Base-by-base conservation (phyloP, 2,113 vertebrate genomes). In the Prunella himalayana region DNA sequence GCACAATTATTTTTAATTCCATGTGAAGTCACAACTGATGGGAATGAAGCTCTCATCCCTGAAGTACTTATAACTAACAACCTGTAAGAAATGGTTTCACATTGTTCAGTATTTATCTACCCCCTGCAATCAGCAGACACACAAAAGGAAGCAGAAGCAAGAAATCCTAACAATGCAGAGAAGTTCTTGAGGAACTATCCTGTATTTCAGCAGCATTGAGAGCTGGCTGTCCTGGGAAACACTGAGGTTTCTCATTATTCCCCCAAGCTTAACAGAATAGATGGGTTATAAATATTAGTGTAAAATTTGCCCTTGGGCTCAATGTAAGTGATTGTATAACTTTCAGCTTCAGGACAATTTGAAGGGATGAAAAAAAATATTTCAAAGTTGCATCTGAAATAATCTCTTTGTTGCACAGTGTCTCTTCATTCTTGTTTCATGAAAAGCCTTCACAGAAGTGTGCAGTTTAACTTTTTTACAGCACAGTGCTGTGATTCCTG, bases 391-490 rank as follows among this genome's bases (percentile, higher is more conserved):
- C 24, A 56, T 31, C 21, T 68, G 53, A 82, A 93, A 85, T n/a
- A 23, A 85, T 24, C 22, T 61, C 19, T 16, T 24, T 23, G 69
- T 59, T 0, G 4, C 35, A 70, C 11, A 41, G 24, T 15, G 13
- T 30, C 12, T 71, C 44, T 76, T 66, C 33, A 79, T 47, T 63
- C 39, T 35, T 35, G 16, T 39, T 53, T 39, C 11, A 15, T 6
- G 11, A 37, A 35, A 92, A 79, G 28, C 0, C 1, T 7, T 37
- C 35, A 42, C 35, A 54, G 39, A 90, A 69, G 18, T 6, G 33
- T 37, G 33, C 0, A 1, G 39, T 30, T 0, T 8, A n/a, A 54
- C 35, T 68, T 68, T n/a, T 35, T 51, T 15, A 77, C 5, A 68
- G 49, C 27, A 25, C 0, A 15, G 14, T 41, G 17, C 8, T 63